These are phyloP conservation scores for Elephas maximus DNA, from an alignment of 2,113 vertebrate genomes.

Conservation along the genomic window DNA sequence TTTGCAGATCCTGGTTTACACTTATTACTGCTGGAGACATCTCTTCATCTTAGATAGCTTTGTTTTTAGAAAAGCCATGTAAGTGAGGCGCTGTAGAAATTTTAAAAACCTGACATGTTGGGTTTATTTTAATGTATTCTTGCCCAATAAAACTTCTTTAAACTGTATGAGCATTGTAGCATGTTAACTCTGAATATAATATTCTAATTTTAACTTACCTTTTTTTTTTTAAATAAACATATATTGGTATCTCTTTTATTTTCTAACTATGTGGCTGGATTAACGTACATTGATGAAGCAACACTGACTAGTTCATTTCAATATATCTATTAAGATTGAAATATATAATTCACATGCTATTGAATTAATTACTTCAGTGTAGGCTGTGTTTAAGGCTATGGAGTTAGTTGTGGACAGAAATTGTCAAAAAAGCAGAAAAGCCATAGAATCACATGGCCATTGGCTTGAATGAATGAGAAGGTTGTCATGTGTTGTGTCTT, in stretches of 20 bases:
- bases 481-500: neutral
- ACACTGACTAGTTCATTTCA: neutral
- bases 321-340: neutral
- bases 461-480: neutral
- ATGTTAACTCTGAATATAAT: neutral
- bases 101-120: neutral
- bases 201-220: neutral
- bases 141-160: neutral
- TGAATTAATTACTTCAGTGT: neutral
- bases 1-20: neutral
- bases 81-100: neutral
- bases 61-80: slow-evolving; percentile 30
- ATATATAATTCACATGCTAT: neutral
- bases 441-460: neutral
- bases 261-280: neutral
- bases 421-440: neutral
- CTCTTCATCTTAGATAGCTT: neutral
- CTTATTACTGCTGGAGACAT: neutral
- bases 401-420: slow-evolving; percentile 23
- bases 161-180: neutral
- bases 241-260: neutral
- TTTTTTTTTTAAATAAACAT: neutral
- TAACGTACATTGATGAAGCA: neutral
- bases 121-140: slow-evolving; percentile 19
- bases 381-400: neutral